Conservation (phyloP, 2,888 invertebrate species). For the Troglohyphantes excavatus region DNA sequence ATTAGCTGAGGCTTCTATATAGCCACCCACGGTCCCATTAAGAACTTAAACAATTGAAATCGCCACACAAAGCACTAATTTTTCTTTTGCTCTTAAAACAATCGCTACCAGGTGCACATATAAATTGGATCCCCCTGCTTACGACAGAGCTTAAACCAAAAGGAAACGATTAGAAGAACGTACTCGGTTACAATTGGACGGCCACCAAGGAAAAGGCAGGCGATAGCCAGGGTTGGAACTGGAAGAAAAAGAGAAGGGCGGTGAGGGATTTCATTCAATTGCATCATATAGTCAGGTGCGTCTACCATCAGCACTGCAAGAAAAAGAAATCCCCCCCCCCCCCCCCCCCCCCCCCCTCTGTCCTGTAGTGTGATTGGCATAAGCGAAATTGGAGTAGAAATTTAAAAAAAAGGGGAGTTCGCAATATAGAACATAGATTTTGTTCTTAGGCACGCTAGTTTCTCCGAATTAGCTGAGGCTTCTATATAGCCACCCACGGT, state of each 20-base stretch:
- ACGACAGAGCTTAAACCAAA: not conserved
- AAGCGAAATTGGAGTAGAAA: too few species aligned
- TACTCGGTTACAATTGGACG: not conserved
- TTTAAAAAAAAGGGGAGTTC: too few species aligned
- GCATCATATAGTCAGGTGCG: conserved; percentile 58
- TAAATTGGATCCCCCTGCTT: not conserved
- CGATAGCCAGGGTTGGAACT: not conserved
- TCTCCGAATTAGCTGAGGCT: too few species aligned
- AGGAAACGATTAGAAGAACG: conserved; percentile 1
- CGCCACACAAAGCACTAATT: not conserved
- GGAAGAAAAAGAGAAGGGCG: not conserved
- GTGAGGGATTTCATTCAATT: conserved; percentile 52
- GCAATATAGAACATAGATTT: too few species aligned
- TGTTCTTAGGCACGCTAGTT: too few species aligned
- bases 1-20: too few species aligned
- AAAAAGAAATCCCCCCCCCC: too few species aligned
- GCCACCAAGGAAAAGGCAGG: not conserved
- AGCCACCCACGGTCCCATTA: not conserved
- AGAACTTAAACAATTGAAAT: not conserved
- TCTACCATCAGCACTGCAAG: not conserved
- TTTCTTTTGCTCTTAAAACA: not conserved
- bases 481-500: not conserved
- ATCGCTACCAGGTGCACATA: not conserved
- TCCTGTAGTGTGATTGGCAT: too few species aligned
- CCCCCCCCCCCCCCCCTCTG: too few species aligned